Conservation (phyloP, 2,888 invertebrate genomes). For the Meghimatium bilineatum region DNA sequence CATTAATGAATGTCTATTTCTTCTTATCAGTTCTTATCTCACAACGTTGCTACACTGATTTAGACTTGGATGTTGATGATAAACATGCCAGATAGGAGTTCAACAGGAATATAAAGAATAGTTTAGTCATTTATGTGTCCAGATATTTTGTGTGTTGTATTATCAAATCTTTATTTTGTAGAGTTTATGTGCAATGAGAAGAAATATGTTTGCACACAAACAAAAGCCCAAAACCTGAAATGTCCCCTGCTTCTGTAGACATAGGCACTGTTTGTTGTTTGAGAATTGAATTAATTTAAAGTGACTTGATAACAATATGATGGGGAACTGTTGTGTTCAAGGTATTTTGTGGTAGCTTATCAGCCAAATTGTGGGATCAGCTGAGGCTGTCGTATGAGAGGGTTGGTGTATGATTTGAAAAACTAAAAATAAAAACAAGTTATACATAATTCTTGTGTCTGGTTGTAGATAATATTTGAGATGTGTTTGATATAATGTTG, state of each 20-base stretch:
- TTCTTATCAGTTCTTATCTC: too few relatives aligned
- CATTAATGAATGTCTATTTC: too few relatives aligned
- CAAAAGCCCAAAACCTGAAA: not conserved
- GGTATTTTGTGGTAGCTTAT: slow-evolving; percentile 14
- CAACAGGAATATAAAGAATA: not conserved
- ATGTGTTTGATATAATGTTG: not conserved
- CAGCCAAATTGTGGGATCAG: slow-evolving; percentile 18
- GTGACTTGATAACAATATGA: not conserved
- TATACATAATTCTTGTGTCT: not conserved
- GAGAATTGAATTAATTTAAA: not conserved
- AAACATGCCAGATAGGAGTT: not conserved
- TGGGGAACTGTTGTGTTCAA: not conserved
- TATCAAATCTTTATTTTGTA: not conserved
- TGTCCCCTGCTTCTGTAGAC: not conserved
- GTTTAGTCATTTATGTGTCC: too few relatives aligned
- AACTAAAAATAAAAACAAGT: slow-evolving; percentile 19
- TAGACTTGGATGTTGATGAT: too few relatives aligned
- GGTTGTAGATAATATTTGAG: not conserved
- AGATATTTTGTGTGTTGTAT: not conserved
- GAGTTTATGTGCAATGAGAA: not conserved
- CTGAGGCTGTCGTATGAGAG: not conserved
- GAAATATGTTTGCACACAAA: not conserved
- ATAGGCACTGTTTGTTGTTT: not conserved
- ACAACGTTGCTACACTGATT: too few relatives aligned
- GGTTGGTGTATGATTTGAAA: slow-evolving; percentile 37